Evolutionary conservation across 2,797 vertebrate species (phyloP).

Genomic region (Enteromius treurensis): DNA sequence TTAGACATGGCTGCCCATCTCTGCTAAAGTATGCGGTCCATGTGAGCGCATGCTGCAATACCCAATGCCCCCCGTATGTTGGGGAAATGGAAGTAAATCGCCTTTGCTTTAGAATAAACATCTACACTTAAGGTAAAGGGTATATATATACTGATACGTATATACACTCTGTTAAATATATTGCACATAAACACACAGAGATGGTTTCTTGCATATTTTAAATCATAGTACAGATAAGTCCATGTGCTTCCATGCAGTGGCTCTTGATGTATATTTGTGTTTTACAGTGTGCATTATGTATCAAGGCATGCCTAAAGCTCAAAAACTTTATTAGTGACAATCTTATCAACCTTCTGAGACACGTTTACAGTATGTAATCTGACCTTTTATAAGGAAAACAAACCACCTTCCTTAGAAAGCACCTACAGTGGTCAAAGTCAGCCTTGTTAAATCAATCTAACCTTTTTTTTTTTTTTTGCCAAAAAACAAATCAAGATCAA

Average conservation of each 20-base stretch:
- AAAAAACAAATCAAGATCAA: constrained; percentile 6
- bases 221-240: background rate
- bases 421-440: background rate
- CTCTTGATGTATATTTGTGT: constrained; percentile 11
- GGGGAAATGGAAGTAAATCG: constrained; percentile 21
- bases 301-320: constrained; percentile 22
- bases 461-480: background rate
- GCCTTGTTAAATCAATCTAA: background rate
- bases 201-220: constrained; percentile 2
- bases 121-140: background rate
- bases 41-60: background rate
- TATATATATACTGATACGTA: background rate
- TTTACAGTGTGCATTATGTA: background rate
- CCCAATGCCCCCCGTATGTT: background rate
- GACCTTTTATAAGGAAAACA: background rate
- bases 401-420: background rate
- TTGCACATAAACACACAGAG: constrained; percentile 13
- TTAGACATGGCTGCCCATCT: constrained; percentile 22
- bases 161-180: constrained; percentile 5
- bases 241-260: constrained; percentile 6
- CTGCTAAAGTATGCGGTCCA: constrained; percentile 18
- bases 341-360: background rate
- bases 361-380: background rate
- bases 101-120: constrained; percentile 2
- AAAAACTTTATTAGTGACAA: background rate